Conservation (phyloP, 2,888 invertebrate genomes). For the Cheilosia pagana region DNA sequence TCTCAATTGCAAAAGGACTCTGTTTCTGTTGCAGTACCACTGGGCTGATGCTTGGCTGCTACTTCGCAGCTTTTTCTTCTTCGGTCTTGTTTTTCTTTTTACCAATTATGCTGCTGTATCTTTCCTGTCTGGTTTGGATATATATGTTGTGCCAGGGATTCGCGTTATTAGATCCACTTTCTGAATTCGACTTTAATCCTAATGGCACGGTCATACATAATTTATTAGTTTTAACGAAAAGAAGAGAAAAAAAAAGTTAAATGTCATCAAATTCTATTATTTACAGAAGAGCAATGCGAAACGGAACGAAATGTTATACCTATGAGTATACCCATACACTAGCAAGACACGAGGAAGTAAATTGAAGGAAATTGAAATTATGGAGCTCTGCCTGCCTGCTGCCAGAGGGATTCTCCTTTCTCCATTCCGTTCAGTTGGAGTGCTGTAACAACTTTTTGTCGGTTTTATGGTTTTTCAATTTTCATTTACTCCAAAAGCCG, state of each 20-base stretch:
- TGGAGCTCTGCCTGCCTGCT: conserved; percentile 50
- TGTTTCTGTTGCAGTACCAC: conserved; percentile 36
- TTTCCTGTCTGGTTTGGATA: not conserved
- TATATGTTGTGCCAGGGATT: conserved; percentile 25
- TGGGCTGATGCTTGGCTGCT: conserved; percentile 27
- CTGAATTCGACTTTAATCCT: conserved; percentile 67
- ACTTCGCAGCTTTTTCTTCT: not conserved
- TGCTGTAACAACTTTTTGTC: conserved; percentile 30
- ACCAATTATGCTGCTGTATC: conserved; percentile 19
- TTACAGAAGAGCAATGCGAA: conserved; percentile 48
- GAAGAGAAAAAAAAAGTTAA: conserved; percentile 58
- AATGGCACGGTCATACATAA: conserved; percentile 73
- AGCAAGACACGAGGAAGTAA: conserved; percentile 35
- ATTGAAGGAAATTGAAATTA: conserved; percentile 73
- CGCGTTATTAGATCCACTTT: conserved; percentile 56
- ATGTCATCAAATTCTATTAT: conserved; percentile 73
- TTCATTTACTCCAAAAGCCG: conserved; percentile 53
- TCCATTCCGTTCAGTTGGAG: conserved; percentile 42
- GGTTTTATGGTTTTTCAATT: conserved; percentile 43
- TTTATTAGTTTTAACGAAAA: conserved; percentile 61
- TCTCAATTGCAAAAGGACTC: conserved; percentile 64
- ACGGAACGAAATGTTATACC: not conserved
- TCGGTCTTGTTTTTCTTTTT: not conserved
- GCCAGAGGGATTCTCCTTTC: conserved; percentile 61
- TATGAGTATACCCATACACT: not conserved